These are phyloP conservation scores for Corvus moneduloides DNA, from an alignment of 2,113 vertebrate species.

Conservation along the genomic window DNA sequence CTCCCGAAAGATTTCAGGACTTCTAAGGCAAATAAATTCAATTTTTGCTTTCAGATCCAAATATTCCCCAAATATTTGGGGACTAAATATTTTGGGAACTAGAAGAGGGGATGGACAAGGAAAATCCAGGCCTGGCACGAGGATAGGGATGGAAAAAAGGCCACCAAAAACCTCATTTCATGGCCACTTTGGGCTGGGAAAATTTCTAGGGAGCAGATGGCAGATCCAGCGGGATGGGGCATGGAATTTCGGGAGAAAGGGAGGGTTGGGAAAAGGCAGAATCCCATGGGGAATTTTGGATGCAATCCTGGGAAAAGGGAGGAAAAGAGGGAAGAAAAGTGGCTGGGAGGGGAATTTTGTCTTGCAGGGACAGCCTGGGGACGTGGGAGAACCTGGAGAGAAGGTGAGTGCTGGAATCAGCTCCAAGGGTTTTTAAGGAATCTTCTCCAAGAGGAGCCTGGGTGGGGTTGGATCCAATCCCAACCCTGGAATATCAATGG, in stretches of 20 bases:
- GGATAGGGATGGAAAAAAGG: not conserved
- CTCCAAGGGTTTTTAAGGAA: not conserved
- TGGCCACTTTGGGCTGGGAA: fast-evolving
- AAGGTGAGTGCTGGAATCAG: conserved; percentile 33
- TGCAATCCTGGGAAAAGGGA: not conserved
- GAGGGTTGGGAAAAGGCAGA: not conserved
- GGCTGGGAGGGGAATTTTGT: not conserved
- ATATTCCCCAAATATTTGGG: not conserved
- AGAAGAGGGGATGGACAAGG: not conserved
- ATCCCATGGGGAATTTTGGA: not conserved
- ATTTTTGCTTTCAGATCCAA: not conserved
- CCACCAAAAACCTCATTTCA: not conserved
- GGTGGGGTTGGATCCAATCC: not conserved
- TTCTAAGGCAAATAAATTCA: not conserved
- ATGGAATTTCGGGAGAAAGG: not conserved
- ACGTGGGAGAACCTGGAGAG: conserved; percentile 66
- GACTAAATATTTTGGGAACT: no score
- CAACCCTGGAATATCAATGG: not conserved
- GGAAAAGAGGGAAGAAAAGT: not conserved
- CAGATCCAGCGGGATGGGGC: not conserved
- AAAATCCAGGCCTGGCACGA: fast-evolving
- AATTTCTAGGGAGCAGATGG: not conserved
- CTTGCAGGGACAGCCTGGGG: conserved; percentile 79
- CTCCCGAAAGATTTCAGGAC: not conserved
- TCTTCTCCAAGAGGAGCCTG: not conserved